Base-by-base conservation (phyloP, 2,113 vertebrate genomes). In the Sebastes schlegelii region DNA sequence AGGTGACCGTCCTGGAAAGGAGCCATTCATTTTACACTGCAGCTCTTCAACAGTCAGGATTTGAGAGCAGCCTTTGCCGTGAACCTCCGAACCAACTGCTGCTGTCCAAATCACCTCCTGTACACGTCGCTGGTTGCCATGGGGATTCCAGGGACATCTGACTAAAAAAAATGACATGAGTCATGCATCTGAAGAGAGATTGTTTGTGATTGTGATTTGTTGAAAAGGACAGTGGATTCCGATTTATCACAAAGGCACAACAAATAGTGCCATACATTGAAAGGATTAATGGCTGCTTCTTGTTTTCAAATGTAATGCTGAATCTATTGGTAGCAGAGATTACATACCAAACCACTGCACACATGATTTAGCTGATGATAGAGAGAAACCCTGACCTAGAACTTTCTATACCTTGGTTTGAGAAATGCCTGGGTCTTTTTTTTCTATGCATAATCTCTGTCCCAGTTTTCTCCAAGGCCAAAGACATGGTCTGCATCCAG, bases 51-150 rank as follows among this genome's bases (percentile, higher is more conserved):
- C 87, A 82, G 70, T 80, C 76, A 26, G 62, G 51, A 69, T 87
- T 74, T 84, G 72, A 90, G 89, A 80, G 60, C 86, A 76, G 82
- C 76, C 82, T 86, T 79, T 8, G 16, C 58, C 10, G 13, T 61
- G 71, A 72, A 77, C 74, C 77, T 83, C 74, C 0, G 49, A 84
- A 87, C 65, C 86, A 90, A 78, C 76, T 60, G 10, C 70, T 74
- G 63, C 74, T 21, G 78, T 77, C 82, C 86, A 83, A 83, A 88
- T 88, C 78, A 66, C 83, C 49, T 77, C 70, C 84, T 77, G 87
- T 83, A 88, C 88, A 84, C 87, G 82, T 34, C 61, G 80, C 62
- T 67, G 2, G 93, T 95, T 91, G 84, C 92, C 90, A 94, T 93
- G 69, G 93, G 54, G 90, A 95, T 90, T 72, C 58, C 82, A 90